Evolutionary conservation across 2,113 vertebrate genomes (phyloP).

Genomic region (Gopherus flavomarginatus): DNA sequence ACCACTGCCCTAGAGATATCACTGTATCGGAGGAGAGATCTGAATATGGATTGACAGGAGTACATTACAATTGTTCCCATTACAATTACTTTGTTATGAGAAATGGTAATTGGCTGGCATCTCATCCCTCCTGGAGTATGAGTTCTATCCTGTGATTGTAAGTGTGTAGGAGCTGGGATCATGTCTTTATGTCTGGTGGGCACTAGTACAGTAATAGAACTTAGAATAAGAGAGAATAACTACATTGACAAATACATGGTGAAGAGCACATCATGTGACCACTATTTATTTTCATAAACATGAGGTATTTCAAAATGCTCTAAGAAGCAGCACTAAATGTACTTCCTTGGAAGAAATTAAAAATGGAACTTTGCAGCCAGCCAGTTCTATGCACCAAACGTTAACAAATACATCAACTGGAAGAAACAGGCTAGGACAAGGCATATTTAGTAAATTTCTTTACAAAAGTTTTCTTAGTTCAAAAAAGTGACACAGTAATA

Average conservation of each 20-base stretch:
- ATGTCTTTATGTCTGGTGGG: not conserved
- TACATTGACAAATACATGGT: conserved; percentile 56
- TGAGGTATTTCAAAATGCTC: conserved; percentile 99
- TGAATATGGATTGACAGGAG: not conserved
- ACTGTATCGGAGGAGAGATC: not conserved
- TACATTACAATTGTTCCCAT: not conserved
- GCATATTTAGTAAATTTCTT: conserved; percentile 97
- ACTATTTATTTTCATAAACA: conserved; percentile 99
- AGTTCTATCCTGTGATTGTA: not conserved
- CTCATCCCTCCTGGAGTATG: not conserved
- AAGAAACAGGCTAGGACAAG: conserved; percentile 91
- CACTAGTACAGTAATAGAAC: not conserved
- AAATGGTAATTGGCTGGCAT: not conserved
- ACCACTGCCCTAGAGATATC: not conserved
- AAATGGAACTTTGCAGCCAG: conserved; percentile 93
- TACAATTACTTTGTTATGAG: not conserved
- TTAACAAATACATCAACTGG: conserved; percentile 98
- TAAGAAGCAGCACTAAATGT: conserved; percentile 99
- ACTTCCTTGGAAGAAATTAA: conserved; percentile 90
- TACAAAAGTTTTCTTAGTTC: conserved; percentile 96
- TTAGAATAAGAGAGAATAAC: conserved; percentile 12
- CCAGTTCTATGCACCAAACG: conserved; percentile 99
- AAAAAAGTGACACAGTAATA: conserved; percentile 99
- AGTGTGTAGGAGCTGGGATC: not conserved
- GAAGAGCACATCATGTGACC: conserved; percentile 79